These are phyloP conservation scores for Automeris io DNA, from an alignment of 2,888 invertebrate genomes.

Conservation along the genomic window DNA sequence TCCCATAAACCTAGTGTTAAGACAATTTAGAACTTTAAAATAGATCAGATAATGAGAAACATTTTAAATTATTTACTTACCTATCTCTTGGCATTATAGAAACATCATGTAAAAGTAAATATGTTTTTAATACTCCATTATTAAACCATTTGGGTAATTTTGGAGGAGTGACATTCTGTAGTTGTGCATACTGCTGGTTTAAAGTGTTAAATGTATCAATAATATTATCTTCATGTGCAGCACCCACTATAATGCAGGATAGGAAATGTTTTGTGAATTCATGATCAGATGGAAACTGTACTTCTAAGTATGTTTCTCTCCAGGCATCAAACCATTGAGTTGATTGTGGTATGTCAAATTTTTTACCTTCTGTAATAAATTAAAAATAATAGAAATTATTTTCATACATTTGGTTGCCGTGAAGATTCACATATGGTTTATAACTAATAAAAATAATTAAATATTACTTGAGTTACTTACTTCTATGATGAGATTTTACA, in stretches of 20 bases:
- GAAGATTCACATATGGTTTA: too few relatives aligned
- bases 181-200: conserved; percentile 87
- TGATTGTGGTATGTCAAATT: conserved; percentile 83
- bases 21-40: background rate
- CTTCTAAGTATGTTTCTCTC: conserved; percentile 92
- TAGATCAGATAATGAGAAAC: background rate
- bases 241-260: conserved; percentile 87
- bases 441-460: too few relatives aligned
- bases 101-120: conserved; percentile 92
- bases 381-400: conserved; percentile 1
- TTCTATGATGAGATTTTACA: too few relatives aligned
- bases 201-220: conserved; percentile 88
- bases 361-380: conserved; percentile 61
- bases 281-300: conserved; percentile 94
- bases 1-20: background rate
- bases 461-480: too few relatives aligned
- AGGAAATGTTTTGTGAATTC: conserved; percentile 95
- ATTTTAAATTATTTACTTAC: conserved; percentile 63
- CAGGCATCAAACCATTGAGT: conserved; percentile 98
- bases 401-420: too few relatives aligned
- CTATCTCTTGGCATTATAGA: conserved; percentile 83
- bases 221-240: conserved; percentile 85
- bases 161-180: conserved; percentile 84
- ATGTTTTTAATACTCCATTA: conserved; percentile 89
- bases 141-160: conserved; percentile 91